phyloP scores from a whole-genome alignment of 1,140 invertebrate genomes.

The Hesperophylax magnus region DNA sequence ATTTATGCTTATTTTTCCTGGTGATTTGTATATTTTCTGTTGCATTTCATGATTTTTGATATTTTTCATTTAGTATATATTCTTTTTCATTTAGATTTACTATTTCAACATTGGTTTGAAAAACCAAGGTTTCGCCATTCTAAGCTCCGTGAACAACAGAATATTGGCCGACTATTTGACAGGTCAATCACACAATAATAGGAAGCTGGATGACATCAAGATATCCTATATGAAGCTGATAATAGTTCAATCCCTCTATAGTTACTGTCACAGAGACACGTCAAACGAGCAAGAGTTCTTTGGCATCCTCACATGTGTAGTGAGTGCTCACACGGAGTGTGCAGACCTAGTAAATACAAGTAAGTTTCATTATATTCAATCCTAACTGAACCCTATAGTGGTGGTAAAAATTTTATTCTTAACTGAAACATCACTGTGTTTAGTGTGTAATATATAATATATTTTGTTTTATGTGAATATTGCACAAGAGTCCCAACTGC shows the following conservation, averaged over 20 bases:
- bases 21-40: too few relatives aligned
- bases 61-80: neutral
- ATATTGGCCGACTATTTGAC: slow-evolving; percentile 34
- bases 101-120: slow-evolving; percentile 45
- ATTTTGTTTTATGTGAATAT: too few relatives aligned
- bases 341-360: slow-evolving; percentile 40
- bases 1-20: too few relatives aligned
- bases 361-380: slow-evolving; percentile 4
- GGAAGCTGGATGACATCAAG: slow-evolving; percentile 46
- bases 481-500: too few relatives aligned
- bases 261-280: neutral
- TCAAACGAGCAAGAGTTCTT: slow-evolving; percentile 5
- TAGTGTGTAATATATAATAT: too few relatives aligned
- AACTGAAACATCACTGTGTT: too few relatives aligned
- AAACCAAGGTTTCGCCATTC: slow-evolving; percentile 37
- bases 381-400: too few relatives aligned
- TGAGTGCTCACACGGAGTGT: slow-evolving; percentile 46
- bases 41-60: too few relatives aligned
- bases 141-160: slow-evolving; percentile 46
- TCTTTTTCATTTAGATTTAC: slow-evolving; percentile 45
- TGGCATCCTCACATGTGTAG: slow-evolving; percentile 39
- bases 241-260: slow-evolving; percentile 41
- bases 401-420: too few relatives aligned
- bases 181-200: neutral
- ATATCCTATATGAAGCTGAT: slow-evolving; percentile 47